Evolutionary conservation across 2,888 invertebrate genomes (phyloP).

Genomic region (Drosophila atroscutellata): DNA sequence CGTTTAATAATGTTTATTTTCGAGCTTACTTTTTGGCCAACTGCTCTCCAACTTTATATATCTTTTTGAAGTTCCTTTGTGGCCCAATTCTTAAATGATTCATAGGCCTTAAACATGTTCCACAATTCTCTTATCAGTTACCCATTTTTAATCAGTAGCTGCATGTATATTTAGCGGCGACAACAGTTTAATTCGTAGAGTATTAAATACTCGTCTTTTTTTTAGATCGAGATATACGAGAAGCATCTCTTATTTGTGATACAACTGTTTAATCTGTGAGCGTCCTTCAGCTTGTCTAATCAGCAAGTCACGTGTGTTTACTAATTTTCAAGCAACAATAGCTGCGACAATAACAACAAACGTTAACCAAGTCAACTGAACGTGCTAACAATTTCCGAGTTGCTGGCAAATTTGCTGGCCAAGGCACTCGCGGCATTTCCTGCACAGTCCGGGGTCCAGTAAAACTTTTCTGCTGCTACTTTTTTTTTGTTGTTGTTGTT

Average conservation of each 20-base stretch:
- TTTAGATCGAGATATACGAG: background rate
- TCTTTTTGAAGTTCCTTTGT: background rate
- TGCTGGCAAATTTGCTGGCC: conserved; percentile 49
- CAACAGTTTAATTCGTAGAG: background rate
- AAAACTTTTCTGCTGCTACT: conserved; percentile 21
- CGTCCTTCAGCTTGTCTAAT: conserved; percentile 52
- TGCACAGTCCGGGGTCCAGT: conserved; percentile 34
- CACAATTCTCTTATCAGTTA: background rate
- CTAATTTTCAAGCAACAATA: conserved; percentile 43
- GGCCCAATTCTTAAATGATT: background rate
- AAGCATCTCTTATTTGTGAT: conserved; percentile 5
- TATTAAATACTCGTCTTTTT: background rate
- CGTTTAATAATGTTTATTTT: background rate
- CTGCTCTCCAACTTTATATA: background rate
- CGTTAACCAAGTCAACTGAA: conserved; percentile 67
- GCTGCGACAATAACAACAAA: conserved; percentile 14
- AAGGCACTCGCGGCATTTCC: conserved; percentile 74
- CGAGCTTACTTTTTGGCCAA: background rate
- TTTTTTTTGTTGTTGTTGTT: conserved; percentile 6
- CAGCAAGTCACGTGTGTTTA: conserved; percentile 58
- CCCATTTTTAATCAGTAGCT: background rate
- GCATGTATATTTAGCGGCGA: background rate
- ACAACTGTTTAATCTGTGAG: conserved; percentile 16
- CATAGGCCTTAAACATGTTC: background rate
- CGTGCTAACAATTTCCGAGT: conserved; percentile 81